Conservation (phyloP, 2,888 invertebrate species). For the Doris montereyensis region DNA sequence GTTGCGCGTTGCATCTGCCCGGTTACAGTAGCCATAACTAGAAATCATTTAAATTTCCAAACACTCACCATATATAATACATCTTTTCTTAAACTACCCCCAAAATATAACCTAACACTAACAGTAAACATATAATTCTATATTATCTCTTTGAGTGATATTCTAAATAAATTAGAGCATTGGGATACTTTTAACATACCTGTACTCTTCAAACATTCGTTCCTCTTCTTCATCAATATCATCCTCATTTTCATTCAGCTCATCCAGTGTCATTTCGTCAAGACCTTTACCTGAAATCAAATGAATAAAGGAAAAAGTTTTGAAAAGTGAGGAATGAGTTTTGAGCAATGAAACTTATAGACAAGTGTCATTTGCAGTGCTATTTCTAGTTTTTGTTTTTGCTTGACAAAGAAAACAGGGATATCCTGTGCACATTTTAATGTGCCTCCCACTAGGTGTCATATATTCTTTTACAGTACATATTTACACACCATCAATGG, state of each 20-base stretch:
- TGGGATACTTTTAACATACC: constrained; percentile 51
- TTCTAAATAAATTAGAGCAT: not conserved
- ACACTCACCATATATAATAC: not conserved
- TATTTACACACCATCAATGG: too few relatives aligned
- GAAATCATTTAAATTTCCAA: too few relatives aligned
- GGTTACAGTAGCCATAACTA: too few relatives aligned
- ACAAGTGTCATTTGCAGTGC: not conserved
- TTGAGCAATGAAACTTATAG: too few relatives aligned
- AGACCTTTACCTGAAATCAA: constrained; percentile 78
- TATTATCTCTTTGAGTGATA: not conserved
- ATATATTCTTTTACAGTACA: too few relatives aligned
- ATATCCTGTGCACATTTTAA: too few relatives aligned
- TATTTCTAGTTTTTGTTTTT: not conserved
- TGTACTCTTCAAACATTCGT: constrained; percentile 87
- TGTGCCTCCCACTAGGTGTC: too few relatives aligned
- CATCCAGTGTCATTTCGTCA: constrained; percentile 86
- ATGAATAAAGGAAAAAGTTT: constrained; percentile 8
- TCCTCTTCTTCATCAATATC: constrained; percentile 88
- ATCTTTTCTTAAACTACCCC: not conserved
- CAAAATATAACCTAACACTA: not conserved
- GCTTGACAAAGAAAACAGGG: too few relatives aligned
- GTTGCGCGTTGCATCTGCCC: too few relatives aligned
- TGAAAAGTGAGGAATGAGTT: not conserved
- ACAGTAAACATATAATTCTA: not conserved
- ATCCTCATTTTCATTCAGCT: constrained; percentile 94